These are phyloP conservation scores for Kryptopterus vitreolus DNA, from an alignment of 2,797 vertebrate genomes.

Conservation along the genomic window DNA sequence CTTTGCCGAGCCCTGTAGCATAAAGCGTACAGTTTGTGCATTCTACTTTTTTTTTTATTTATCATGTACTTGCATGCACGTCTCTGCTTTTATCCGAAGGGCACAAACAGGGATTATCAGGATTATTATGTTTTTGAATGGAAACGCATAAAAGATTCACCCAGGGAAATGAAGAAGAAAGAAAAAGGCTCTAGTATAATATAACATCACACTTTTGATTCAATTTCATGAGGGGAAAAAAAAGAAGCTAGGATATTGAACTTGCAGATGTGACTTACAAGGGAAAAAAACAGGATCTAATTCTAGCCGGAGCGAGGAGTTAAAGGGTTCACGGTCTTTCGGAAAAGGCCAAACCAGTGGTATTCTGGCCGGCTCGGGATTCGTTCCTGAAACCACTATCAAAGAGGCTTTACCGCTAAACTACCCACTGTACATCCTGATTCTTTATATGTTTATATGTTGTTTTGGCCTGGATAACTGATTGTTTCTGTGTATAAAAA, in stretches of 20 bases:
- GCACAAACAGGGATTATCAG: background rate
- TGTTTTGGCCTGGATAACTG: background rate
- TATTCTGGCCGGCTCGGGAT: background rate
- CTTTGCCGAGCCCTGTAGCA: background rate
- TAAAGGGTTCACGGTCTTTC: background rate
- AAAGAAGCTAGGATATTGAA: conserved; percentile 1
- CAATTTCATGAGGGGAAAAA: background rate
- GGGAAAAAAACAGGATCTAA: background rate
- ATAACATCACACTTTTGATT: background rate
- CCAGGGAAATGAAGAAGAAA: background rate
- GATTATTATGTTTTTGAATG: background rate
- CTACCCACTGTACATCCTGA: background rate
- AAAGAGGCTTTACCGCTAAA: conserved; percentile 3
- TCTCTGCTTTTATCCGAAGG: background rate
- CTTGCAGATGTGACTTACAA: background rate
- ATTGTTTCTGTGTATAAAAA: background rate
- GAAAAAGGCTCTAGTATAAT: no score
- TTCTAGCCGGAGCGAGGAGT: background rate
- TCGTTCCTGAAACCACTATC: background rate
- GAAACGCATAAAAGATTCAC: background rate
- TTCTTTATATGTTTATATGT: background rate
- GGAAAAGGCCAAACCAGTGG: background rate
- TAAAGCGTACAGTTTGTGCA: background rate
- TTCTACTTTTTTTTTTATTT: background rate
- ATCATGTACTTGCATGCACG: background rate